Conservation (phyloP, 2,888 invertebrate species). For the Rugalucina vietnamica region DNA sequence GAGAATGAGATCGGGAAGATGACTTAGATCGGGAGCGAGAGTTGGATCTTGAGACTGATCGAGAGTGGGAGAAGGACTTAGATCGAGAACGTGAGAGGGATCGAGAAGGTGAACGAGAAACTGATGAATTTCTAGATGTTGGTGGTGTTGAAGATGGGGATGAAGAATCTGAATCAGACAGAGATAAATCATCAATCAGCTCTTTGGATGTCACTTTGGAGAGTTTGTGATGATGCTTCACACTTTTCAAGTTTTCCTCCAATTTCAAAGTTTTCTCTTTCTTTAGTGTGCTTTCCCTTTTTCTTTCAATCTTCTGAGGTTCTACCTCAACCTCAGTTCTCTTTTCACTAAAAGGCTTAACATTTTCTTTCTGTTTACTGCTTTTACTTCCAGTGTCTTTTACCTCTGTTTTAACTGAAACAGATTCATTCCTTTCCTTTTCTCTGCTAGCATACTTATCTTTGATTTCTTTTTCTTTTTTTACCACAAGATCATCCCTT, state of each 20-base stretch:
- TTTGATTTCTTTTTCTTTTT: slow-evolving; percentile 24
- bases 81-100: background rate
- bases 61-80: background rate
- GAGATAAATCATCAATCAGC: slow-evolving; percentile 48
- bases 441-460: slow-evolving; percentile 22
- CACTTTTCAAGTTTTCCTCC: slow-evolving; percentile 14
- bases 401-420: background rate
- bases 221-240: slow-evolving; percentile 33
- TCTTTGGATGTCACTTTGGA: slow-evolving; percentile 53
- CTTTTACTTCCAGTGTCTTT: background rate
- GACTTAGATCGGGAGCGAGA: background rate
- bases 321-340: background rate
- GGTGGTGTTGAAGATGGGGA: slow-evolving; percentile 15
- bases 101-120: background rate
- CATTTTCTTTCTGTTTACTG: slow-evolving; percentile 16
- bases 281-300: background rate
- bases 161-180: slow-evolving; percentile 44
- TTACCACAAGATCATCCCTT: slow-evolving; percentile 11
- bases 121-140: background rate
- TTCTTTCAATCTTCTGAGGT: background rate
- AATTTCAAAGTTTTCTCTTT: slow-evolving; percentile 18
- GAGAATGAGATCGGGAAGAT: background rate
- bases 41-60: background rate
- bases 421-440: slow-evolving; percentile 20
- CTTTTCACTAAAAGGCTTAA: slow-evolving; percentile 1